Percentiles rank a stretch among this genome's conserved stretches.
Conservation (phyloP, 2,113 vertebrate species). For the Motacilla tschutschensis region DNA sequence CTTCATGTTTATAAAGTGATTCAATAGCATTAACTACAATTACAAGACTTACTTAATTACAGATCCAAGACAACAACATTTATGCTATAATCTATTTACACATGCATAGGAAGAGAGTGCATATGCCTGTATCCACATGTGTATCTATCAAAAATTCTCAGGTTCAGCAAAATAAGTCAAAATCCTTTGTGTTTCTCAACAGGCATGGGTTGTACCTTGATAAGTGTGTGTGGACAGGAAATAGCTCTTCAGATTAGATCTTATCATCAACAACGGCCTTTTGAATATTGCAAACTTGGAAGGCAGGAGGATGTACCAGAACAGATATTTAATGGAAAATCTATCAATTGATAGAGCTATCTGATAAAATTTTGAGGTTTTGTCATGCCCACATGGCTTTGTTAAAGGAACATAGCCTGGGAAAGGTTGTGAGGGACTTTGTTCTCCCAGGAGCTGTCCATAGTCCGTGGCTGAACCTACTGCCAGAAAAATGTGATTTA, state of each 20-base stretch:
- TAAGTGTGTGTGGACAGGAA: neutral
- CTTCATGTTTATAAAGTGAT: neutral
- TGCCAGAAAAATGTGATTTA: neutral
- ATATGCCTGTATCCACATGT: neutral
- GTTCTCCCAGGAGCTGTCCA: conserved; percentile 21
- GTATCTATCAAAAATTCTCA: neutral
- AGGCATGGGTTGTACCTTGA: fast-evolving
- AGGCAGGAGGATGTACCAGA: neutral
- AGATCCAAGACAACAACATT: neutral
- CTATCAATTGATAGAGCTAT: neutral
- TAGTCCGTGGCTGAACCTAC: neutral
- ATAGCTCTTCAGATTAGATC: neutral
- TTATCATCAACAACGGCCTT: neutral
- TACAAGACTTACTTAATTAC: neutral
- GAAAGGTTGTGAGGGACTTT: neutral
- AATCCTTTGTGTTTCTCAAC: neutral
- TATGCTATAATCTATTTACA: neutral
- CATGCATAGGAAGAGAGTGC: neutral
- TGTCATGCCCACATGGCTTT: fast-evolving
- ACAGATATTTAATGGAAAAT: neutral
- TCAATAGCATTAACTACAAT: neutral
- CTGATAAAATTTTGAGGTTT: neutral
- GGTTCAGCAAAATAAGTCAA: neutral
- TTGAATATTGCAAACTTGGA: neutral
- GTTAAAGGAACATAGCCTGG: neutral